Evolutionary conservation across 2,113 vertebrate species (phyloP), one percentile per base, ranked within the genome.

Genomic region (Oxygymnocypris stewartii): DNA sequence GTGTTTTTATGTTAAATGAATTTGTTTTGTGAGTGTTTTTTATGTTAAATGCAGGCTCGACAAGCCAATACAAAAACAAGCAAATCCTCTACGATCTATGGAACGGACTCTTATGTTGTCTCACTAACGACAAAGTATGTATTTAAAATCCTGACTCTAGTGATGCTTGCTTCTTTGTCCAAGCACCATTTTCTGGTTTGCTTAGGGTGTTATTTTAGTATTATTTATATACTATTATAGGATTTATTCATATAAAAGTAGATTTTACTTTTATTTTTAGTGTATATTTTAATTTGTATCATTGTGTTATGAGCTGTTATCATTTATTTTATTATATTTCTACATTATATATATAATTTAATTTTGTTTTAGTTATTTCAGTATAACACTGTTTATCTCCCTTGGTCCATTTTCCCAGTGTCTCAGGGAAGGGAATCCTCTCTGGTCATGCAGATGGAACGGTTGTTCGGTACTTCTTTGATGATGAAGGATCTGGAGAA

Each of bases 61-160:
- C 92, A 98, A 37, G 97, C 97, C 85, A 99, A 97, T 89, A 96
- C 96, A 74, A 98, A 97, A 93, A 97, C 94, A 14, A 99, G 97
- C 93, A 99, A 98, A 91, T 99, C 98, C 4, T 97, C 97, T 14
- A 97, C 97, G 84, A 95, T 99, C 89, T 99, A 98, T n/a, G 94
- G 94, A 89, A 97, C 96, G 0, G 97, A 99, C 51, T 98, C 97
- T 88, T 97, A 95, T 0, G 97, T 99, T 12, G 95, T 99, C 49
- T 98, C 98, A 0, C 92, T 99, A 40, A 94, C 96, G 35, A 94
- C 96, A 75, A 99, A 97, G 97, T 99, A 93, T 96, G 94, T 95
- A 63, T 78, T 69, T 31, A 8, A 61, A 25, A 25, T 16, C 11
- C 11, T 42, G 6, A 49, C 4, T 4, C 1, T 69, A 5, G 25